Conservation (phyloP, 2,888 invertebrate genomes). For the Tinea trinotella region DNA sequence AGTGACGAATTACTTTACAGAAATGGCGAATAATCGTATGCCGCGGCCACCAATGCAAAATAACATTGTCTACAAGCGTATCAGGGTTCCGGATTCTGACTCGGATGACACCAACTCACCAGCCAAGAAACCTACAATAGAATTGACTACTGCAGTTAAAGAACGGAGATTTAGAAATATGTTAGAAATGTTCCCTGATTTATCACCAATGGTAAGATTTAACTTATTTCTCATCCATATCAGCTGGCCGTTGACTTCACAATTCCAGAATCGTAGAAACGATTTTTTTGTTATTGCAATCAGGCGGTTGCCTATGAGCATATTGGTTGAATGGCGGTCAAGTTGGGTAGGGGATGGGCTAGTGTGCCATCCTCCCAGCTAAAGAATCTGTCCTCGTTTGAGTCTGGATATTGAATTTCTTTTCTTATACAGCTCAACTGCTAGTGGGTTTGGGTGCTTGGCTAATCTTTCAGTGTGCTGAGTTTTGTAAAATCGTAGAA, state of each 20-base stretch:
- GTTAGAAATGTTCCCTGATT: slow-evolving; percentile 74
- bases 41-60: background rate
- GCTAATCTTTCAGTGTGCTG: no score
- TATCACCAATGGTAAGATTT: slow-evolving; percentile 68
- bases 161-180: slow-evolving; percentile 75
- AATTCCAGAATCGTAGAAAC: no score
- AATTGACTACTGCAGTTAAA: slow-evolving; percentile 61
- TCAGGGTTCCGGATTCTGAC: slow-evolving; percentile 64
- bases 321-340: no score
- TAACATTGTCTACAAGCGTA: slow-evolving; percentile 37
- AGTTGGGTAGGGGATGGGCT: no score
- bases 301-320: background rate
- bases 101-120: slow-evolving; percentile 59
- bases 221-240: no score
- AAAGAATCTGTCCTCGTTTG: no score
- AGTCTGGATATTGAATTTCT: no score
- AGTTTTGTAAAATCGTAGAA: no score
- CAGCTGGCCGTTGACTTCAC: background rate
- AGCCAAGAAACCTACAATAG: slow-evolving; percentile 36
- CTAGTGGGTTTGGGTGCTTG: no score
- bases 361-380: no score
- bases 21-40: slow-evolving; percentile 2
- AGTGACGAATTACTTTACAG: background rate
- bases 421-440: no score
- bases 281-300: background rate